Evolutionary conservation across 2,797 vertebrate genomes (phyloP), one percentile per base, ranked within the genome.

Genomic region (Bradypodion ventrale): DNA sequence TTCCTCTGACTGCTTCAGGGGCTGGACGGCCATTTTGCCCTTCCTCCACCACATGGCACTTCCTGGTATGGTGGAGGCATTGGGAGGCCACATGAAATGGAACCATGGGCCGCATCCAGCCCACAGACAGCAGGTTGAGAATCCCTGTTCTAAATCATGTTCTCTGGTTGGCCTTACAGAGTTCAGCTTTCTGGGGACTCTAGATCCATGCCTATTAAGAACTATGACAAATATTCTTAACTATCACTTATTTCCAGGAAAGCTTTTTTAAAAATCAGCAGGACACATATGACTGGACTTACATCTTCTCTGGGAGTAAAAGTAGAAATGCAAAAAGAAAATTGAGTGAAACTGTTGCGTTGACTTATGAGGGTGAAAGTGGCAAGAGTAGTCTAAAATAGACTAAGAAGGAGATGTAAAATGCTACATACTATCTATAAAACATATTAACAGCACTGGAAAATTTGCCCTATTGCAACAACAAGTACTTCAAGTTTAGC

Each of bases 381-480:
- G 32, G 63, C 85, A 68, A 78, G 42, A 91, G 62, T 42, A 87
- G 79, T 40, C 87, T 63, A 66, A 84, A 40, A 83, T 49, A 77
- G 63, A 79, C 49, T 81, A n/a, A 2, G 19, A 73, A 23, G 69
- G 37, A 74, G 78, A 86, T 44, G 59, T 80, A 83, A 87, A 90
- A 78, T 82, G 86, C 78, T 85, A 87, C 78, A 12, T 35, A 56
- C 32, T 60, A 25, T 25, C 83, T 82, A 68, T 40, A 49, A 82
- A 89, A 86, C 78, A 49, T 70, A 32, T 66, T 77, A 82, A 85
- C 46, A 88, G 52, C 84, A 83, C 85, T 75, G 74, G 80, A 92
- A 89, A 89, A 92, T 78, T 85, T 93, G 88, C 87, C 87, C 85
- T 83, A 16, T 85, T 90, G 87, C 87, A 93, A 88, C 90, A 77